These are phyloP conservation scores for Dryas iulia DNA, from an alignment of 1,140 invertebrate species.

Conservation along the genomic window DNA sequence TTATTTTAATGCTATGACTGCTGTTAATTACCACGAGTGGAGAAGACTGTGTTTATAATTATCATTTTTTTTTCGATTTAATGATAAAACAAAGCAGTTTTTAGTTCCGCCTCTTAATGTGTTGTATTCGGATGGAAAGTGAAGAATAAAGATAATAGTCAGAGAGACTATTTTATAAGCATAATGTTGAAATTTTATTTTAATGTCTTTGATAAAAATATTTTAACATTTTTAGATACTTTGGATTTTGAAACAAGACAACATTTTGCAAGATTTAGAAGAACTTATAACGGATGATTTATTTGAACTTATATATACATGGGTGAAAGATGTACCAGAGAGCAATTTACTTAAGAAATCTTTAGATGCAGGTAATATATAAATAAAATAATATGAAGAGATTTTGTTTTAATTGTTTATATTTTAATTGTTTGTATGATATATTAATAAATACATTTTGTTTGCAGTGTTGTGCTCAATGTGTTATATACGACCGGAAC, in stretches of 20 bases:
- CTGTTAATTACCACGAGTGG: too few species aligned
- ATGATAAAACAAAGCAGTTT: too few species aligned
- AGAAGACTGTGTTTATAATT: too few species aligned
- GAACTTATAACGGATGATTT: slow-evolving; percentile 84
- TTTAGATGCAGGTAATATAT: slow-evolving; percentile 82
- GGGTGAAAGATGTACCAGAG: slow-evolving; percentile 85
- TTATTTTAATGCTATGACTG: too few species aligned
- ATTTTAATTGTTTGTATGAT: not conserved
- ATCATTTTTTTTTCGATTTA: too few species aligned
- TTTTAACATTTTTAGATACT: slow-evolving; percentile 85
- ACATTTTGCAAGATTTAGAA: slow-evolving; percentile 83
- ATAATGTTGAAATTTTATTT: too few species aligned
- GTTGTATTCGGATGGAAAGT: too few species aligned
- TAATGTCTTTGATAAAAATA: too few species aligned
- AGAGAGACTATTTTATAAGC: too few species aligned
- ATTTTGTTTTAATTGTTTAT: not conserved
- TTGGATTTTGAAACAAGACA: slow-evolving; percentile 87
- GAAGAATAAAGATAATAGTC: too few species aligned
- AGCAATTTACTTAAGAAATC: slow-evolving; percentile 88
- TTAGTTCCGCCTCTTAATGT: too few species aligned
- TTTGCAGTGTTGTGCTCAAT: slow-evolving; percentile 89
- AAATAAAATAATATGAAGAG: too few species aligned
- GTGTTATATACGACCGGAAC: slow-evolving; percentile 89
- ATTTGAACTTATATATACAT: slow-evolving; percentile 88
- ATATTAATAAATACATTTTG: slow-evolving; percentile 35